These are phyloP conservation scores for Hyla sarda DNA, from an alignment of 2,113 vertebrate genomes.

Conservation along the genomic window DNA sequence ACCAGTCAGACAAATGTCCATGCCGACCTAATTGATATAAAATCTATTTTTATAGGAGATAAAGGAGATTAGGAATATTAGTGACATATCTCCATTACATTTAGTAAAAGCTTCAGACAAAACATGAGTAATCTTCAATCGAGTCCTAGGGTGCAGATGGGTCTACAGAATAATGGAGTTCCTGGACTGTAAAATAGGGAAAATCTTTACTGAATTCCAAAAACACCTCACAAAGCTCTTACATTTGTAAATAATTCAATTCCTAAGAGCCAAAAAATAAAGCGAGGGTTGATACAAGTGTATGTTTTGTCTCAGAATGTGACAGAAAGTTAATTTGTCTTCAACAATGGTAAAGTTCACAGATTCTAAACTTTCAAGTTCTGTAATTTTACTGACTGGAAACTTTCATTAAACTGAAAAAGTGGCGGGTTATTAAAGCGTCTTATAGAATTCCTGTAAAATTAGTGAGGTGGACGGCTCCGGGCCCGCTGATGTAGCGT, in stretches of 20 bases:
- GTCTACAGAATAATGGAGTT: slow-evolving; percentile 9
- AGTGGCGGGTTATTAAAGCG: slow-evolving; percentile 16
- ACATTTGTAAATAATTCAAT: slow-evolving; percentile 36
- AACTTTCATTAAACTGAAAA: slow-evolving; percentile 33
- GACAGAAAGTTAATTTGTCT: slow-evolving; percentile 37
- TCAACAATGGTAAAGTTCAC: slow-evolving; percentile 17
- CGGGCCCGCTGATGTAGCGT: background rate
- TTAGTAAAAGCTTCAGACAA: slow-evolving; percentile 29
- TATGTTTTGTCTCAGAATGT: slow-evolving; percentile 28
- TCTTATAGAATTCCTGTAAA: slow-evolving; percentile 36
- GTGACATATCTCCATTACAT: slow-evolving; percentile 44
- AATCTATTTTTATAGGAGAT: slow-evolving; percentile 54
- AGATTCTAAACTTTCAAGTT: slow-evolving; percentile 40
- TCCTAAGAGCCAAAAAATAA: slow-evolving; percentile 32
- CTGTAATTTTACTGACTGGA: slow-evolving; percentile 22
- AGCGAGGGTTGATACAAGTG: background rate
- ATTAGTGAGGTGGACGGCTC: background rate
- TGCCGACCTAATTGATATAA: slow-evolving; percentile 53
- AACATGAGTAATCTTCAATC: slow-evolving; percentile 28
- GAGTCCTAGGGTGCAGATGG: background rate
- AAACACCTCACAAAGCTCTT: slow-evolving; percentile 38
- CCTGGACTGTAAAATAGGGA: background rate
- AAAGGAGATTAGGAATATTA: slow-evolving; percentile 54
- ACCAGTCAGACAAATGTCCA: slow-evolving; percentile 29
- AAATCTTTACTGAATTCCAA: background rate